Base-by-base conservation (phyloP, 2,113 vertebrate species). In the Nansenia antarctica region DNA sequence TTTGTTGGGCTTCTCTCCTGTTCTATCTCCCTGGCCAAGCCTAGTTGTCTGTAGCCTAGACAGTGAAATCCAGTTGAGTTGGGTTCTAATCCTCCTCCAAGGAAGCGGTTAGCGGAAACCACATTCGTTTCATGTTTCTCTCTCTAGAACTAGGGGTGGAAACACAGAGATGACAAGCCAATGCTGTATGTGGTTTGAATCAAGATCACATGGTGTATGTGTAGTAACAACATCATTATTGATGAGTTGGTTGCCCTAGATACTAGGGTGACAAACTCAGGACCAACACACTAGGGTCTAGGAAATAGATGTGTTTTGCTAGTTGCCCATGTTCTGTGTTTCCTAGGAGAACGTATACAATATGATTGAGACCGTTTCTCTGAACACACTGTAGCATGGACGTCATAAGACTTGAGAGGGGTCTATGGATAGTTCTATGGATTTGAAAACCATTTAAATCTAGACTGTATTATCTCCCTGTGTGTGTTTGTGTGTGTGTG, bases 41-140 rank as follows among this genome's bases (percentile, higher is more conserved):
- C n/a, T 31, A 22, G 9, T 9, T 9, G 5, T 55, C 2, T 67
- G 65, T 12, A 20, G 14, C 52, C 49, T 3, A 27, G 14, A 35
- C 42, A 71, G 47, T 52, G 39, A 3, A 24, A 2, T 58, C 63
- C 47, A 59, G 9, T 34, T 54, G 14, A 49, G 53, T 59, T 57
- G 52, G 45, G 20, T 11, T 74, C 57, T 20, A 64, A 55, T 26
- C 30, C 18, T 67, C 35, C 72, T 80, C 83, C 73, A 87, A 82
- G 83, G 78, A 83, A 63, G 62, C 64, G 2, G 14, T 15, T 54
- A 76, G n/a, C n/a, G n/a, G n/a, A 59, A 55, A 27, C 57, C n/a
- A 29, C 22, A 39, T 39, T 30, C 49, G 63, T 39, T 30, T 58
- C 29, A 49, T 26, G 34, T n/a, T 12, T 52, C 24, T 22, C 31